Evolutionary conservation across 2,888 invertebrate species (phyloP).

Genomic region (Celastrina argiolus): DNA sequence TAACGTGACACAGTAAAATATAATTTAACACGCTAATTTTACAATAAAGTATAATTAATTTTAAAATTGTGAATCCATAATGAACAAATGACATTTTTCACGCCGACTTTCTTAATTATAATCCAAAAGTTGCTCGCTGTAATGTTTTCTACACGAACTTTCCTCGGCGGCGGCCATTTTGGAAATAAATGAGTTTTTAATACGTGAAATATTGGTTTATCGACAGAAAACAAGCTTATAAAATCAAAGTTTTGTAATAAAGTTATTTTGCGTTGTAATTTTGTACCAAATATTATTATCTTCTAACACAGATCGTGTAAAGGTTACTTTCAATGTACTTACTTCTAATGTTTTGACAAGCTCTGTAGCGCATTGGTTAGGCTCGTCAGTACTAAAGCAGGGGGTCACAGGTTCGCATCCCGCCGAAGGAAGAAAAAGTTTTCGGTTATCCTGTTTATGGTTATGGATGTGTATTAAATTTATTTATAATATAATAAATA

Average conservation of each 20-base stretch:
- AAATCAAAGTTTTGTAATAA: background rate
- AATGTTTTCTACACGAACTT: background rate
- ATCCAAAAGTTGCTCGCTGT: background rate
- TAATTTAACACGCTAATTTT: too few species aligned
- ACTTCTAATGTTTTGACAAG: too few species aligned
- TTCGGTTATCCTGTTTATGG: too few species aligned
- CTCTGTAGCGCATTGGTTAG: too few species aligned
- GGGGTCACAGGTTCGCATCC: too few species aligned
- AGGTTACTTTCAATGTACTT: too few species aligned
- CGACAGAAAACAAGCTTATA: background rate
- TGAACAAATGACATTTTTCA: background rate
- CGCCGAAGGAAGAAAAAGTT: too few species aligned
- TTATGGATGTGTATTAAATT: too few species aligned
- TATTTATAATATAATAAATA: too few species aligned
- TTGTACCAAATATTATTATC: background rate
- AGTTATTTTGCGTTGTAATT: background rate
- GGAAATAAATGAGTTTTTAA: background rate
- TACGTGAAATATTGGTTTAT: background rate
- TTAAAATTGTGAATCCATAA: background rate
- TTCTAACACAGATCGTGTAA: too few species aligned
- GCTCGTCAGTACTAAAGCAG: too few species aligned
- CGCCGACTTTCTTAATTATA: constrained; percentile 9
- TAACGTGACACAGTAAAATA: too few species aligned
- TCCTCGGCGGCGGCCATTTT: background rate
- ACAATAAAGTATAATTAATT: background rate